Evolutionary conservation across 1,140 invertebrate species (phyloP).

Genomic region (Drosophila micromelanica): DNA sequence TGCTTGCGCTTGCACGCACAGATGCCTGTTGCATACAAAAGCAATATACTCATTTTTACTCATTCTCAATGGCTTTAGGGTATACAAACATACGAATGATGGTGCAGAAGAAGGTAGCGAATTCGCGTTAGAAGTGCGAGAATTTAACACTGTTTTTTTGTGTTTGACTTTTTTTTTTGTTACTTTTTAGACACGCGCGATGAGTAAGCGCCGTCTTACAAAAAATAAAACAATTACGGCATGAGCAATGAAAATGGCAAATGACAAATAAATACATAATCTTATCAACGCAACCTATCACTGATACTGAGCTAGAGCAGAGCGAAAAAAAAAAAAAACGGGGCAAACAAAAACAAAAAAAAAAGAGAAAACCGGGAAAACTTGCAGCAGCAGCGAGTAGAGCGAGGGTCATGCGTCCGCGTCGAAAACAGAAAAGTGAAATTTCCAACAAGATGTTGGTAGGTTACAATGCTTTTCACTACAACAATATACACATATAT

Average conservation of each 20-base stretch:
- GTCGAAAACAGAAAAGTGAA: constrained; percentile 61
- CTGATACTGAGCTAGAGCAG: constrained; percentile 10
- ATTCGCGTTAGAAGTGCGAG: constrained; percentile 10
- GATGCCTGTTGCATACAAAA: no score
- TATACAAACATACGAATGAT: no score
- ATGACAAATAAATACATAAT: constrained; percentile 26
- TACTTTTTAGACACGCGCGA: constrained; percentile 17
- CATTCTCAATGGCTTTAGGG: no score
- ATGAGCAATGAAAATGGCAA: constrained; percentile 21
- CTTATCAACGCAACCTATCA: constrained; percentile 28
- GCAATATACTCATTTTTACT: no score
- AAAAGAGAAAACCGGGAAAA: constrained; percentile 42
- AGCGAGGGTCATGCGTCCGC: constrained; percentile 21
- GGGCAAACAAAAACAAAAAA: constrained; percentile 1
- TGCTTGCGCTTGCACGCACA: no score
- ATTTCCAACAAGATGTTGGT: constrained; percentile 55
- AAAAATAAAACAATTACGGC: constrained; percentile 12
- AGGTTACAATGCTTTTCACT: constrained; percentile 30
- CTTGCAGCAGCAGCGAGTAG: constrained; percentile 9
- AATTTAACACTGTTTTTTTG: neutral
- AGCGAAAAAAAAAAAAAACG: neutral
- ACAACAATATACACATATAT: neutral
- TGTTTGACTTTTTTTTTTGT: constrained; percentile 5
- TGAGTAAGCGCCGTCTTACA: constrained; percentile 21
- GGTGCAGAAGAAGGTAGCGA: no score